phyloP scores from a whole-genome alignment of 2,797 vertebrate species.

The Tenualosa ilisha region DNA sequence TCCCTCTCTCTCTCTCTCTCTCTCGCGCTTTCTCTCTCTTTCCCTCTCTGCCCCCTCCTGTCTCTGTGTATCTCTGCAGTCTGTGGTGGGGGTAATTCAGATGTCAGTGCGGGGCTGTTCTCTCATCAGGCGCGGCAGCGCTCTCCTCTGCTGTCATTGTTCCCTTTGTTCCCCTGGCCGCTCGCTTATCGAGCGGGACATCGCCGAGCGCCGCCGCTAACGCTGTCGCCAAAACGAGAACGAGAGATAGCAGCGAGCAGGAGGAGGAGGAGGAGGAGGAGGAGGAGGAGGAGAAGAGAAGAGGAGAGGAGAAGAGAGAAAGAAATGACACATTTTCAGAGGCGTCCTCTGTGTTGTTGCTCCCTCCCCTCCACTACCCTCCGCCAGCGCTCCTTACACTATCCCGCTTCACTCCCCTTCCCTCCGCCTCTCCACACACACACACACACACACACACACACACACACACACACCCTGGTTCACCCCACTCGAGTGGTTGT shows the following conservation, averaged over 20 bases:
- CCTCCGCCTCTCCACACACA: slow-evolving; percentile 40
- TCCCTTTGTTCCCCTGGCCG: slow-evolving; percentile 78
- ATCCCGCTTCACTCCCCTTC: neutral
- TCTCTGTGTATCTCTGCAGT: slow-evolving; percentile 66
- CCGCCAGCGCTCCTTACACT: neutral
- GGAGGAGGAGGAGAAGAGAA: slow-evolving; percentile 45
- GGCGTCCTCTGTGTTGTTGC: slow-evolving; percentile 63
- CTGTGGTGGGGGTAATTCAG: slow-evolving; percentile 76
- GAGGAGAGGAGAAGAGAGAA: slow-evolving; percentile 59
- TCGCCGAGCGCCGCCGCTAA: slow-evolving; percentile 53
- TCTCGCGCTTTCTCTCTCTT: slow-evolving; percentile 62
- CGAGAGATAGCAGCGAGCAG: neutral
- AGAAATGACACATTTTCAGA: slow-evolving; percentile 83
- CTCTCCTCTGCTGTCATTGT: slow-evolving; percentile 65
- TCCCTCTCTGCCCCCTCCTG: slow-evolving; percentile 43
- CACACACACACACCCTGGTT: neutral
- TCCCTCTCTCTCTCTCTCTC: neutral
- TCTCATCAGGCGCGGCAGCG: slow-evolving; percentile 59
- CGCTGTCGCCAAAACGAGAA: neutral
- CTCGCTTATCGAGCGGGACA: slow-evolving; percentile 81
- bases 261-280: slow-evolving; percentile 47
- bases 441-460: slow-evolving; percentile 54
- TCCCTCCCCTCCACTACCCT: slow-evolving; percentile 61
- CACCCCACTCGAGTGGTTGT: slow-evolving; percentile 75
- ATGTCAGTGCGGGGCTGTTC: slow-evolving; percentile 77